Percentiles rank a stretch among this genome's conserved stretches.
These are phyloP conservation scores for Zaprionus nigranus DNA, from an alignment of 1,140 invertebrate genomes.

Conservation along the genomic window DNA sequence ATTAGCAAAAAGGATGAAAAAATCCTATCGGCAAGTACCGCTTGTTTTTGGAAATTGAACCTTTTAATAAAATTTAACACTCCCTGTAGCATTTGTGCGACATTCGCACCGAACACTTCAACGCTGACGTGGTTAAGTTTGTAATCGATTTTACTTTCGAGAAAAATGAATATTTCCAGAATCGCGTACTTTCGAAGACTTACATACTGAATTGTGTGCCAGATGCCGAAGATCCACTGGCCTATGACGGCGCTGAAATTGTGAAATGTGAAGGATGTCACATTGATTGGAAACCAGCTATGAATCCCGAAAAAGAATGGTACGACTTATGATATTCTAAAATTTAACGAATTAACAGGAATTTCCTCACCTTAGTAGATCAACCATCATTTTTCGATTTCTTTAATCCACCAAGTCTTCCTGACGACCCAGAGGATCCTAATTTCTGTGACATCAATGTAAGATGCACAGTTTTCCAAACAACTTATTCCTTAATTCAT, in stretches of 20 bases:
- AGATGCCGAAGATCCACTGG: constrained; percentile 93
- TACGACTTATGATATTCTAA: constrained; percentile 82
- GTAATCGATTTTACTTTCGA: constrained; percentile 94
- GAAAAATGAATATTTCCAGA: constrained; percentile 95
- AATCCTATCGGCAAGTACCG: constrained; percentile 88
- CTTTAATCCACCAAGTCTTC: constrained; percentile 90
- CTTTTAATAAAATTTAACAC: no score
- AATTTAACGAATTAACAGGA: constrained; percentile 84
- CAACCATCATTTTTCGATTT: constrained; percentile 94
- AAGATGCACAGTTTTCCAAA: constrained; percentile 17
- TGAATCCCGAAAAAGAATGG: constrained; percentile 94
- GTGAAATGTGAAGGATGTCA: constrained; percentile 90
- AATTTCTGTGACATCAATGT: constrained; percentile 76
- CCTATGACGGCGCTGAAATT: constrained; percentile 97
- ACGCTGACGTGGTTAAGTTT: constrained; percentile 86
- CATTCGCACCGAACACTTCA: constrained; percentile 62
- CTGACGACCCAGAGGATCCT: constrained; percentile 58
- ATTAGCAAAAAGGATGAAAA: constrained; percentile 92
- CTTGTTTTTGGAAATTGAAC: background rate
- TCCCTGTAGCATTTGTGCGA: constrained; percentile 49
- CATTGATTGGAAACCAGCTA: constrained; percentile 87
- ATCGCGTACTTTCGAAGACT: constrained; percentile 93
- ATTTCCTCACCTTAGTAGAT: background rate
- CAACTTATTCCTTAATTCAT: background rate
- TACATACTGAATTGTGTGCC: constrained; percentile 94